Evolutionary conservation across 2,888 invertebrate genomes (phyloP).

Genomic region (Ryuthela nishihirai): DNA sequence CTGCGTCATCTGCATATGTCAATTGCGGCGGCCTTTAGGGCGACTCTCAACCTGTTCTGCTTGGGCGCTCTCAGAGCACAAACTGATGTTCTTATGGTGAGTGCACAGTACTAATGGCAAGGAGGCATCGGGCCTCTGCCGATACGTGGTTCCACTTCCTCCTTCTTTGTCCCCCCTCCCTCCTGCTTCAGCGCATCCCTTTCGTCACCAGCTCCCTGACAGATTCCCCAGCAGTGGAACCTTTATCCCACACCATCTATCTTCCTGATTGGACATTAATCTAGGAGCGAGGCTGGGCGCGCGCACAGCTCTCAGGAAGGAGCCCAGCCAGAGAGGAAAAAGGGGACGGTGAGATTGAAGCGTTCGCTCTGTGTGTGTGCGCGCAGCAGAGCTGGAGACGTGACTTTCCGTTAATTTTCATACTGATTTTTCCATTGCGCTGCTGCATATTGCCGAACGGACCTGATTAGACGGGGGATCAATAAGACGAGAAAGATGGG

Average conservation of each 20-base stretch:
- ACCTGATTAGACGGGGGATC: slow-evolving; percentile 31
- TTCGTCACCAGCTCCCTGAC: slow-evolving; percentile 12
- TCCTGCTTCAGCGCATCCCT: slow-evolving; percentile 18
- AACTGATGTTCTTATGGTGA: no score
- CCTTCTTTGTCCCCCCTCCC: slow-evolving; percentile 6
- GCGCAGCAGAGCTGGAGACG: slow-evolving; percentile 11
- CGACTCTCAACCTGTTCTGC: no score
- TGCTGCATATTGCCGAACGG: slow-evolving; percentile 30
- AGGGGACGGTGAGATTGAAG: no score
- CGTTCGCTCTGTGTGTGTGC: no score
- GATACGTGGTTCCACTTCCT: no score
- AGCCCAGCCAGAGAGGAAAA: no score
- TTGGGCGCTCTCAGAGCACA: no score
- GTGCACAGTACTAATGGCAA: no score
- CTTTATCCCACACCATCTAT: slow-evolving; percentile 34
- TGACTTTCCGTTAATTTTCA: slow-evolving; percentile 36
- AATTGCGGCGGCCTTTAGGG: slow-evolving; percentile 24
- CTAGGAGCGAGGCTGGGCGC: no score
- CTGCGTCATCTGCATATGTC: slow-evolving; percentile 29
- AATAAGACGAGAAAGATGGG: no score
- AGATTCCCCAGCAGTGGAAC: slow-evolving; percentile 27
- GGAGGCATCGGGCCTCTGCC: no score
- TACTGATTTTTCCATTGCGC: slow-evolving; percentile 32
- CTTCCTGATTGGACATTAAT: slow-evolving; percentile 38
- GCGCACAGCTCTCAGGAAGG: no score